A percentile compares a stretch with the other conserved stretches of the same genome.
Conservation (phyloP, 2,888 invertebrate species). For the Chymomyza caudatula region DNA sequence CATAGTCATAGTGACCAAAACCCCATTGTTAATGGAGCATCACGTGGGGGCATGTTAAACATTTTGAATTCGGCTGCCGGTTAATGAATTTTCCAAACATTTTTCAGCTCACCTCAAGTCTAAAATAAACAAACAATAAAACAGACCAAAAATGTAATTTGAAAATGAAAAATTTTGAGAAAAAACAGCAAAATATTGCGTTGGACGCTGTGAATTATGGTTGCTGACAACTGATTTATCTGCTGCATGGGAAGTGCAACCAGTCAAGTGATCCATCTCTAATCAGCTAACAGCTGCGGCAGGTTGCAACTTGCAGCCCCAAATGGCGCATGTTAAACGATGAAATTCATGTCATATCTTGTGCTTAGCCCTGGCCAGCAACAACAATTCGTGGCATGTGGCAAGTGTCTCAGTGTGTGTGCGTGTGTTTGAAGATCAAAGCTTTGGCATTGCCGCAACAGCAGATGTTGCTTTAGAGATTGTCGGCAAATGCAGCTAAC, state of each 20-base stretch:
- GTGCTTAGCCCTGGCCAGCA: conserved; percentile 30
- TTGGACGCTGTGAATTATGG: conserved; percentile 33
- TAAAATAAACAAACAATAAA: conserved; percentile 56
- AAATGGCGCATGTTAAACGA: too few species aligned
- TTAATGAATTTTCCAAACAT: conserved; percentile 41
- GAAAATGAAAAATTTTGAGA: conserved; percentile 15
- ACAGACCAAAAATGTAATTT: conserved; percentile 35
- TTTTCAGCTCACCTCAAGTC: conserved; percentile 5
- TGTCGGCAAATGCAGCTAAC: not conserved
- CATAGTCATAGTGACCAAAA: not conserved
- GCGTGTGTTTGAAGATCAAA: conserved; percentile 57
- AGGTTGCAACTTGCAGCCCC: too few species aligned
- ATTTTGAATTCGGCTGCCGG: not conserved
- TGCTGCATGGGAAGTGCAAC: conserved; percentile 1
- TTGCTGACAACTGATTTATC: conserved; percentile 59
- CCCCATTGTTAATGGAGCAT: conserved; percentile 41
- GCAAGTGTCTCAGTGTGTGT: conserved; percentile 1
- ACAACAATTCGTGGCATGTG: conserved; percentile 52
- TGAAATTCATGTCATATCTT: too few species aligned
- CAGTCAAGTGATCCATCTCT: too few species aligned
- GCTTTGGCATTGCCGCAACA: conserved; percentile 16
- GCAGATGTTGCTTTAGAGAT: conserved; percentile 38
- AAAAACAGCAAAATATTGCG: conserved; percentile 31
- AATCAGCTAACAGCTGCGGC: conserved; percentile 17
- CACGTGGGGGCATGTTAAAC: conserved; percentile 2